Evolutionary conservation across 92 coral and sea anemone genomes (phyloP).

Genomic region (Bergia sp.): DNA sequence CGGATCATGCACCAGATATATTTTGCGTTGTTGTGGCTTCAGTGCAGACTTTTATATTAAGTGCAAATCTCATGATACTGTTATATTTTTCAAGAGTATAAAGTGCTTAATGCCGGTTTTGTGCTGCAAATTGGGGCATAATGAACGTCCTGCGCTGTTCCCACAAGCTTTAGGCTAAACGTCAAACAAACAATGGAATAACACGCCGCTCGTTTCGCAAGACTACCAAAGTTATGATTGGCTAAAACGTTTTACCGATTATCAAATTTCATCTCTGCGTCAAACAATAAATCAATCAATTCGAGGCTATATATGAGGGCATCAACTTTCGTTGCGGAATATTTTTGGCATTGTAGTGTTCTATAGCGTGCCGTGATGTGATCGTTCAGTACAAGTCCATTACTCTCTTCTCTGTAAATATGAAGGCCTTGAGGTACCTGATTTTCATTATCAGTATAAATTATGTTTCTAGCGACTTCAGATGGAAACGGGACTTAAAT

Average conservation of each 20-base stretch:
- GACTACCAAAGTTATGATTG: slow-evolving; percentile 26
- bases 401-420: slow-evolving; percentile 3
- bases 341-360: slow-evolving; percentile 16
- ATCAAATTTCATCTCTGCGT: slow-evolving; percentile 80
- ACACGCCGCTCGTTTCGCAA: slow-evolving; percentile 36
- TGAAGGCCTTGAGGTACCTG: slow-evolving; percentile 10
- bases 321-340: slow-evolving; percentile 69
- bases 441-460: slow-evolving; percentile 10
- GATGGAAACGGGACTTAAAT: slow-evolving; percentile 7
- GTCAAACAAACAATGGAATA: slow-evolving; percentile 27
- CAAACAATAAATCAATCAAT: slow-evolving; percentile 82
- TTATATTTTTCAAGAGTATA: slow-evolving; percentile 20
- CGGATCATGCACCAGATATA: slow-evolving; percentile 6
- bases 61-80: neutral
- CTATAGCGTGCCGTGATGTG: slow-evolving; percentile 37
- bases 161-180: neutral
- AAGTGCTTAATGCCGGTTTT: neutral
- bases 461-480: slow-evolving; percentile 11
- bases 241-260: slow-evolving; percentile 30
- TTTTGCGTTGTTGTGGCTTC: neutral
- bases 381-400: neutral
- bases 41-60: neutral
- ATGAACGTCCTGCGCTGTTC: slow-evolving; percentile 9
- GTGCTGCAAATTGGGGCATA: neutral
- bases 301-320: slow-evolving; percentile 75